Evolutionary conservation across 2,888 invertebrate species (phyloP).

Genomic region (Diadegma fenestrale): DNA sequence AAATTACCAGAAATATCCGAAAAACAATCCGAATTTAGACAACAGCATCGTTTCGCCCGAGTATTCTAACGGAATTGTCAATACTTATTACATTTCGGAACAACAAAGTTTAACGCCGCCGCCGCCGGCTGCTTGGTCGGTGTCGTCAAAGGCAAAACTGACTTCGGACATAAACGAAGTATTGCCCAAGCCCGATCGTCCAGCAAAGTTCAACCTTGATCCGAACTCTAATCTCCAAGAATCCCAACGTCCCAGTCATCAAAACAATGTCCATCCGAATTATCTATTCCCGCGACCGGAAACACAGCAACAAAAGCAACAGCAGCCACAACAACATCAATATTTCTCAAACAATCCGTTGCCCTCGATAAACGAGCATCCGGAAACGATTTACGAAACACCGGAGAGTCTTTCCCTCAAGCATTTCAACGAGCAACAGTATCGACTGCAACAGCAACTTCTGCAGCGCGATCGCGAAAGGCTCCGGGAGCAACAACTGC

Average conservation of each 20-base stretch:
- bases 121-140: conserved; percentile 72
- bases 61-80: conserved; percentile 63
- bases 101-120: conserved; percentile 74
- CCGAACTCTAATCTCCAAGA: conserved; percentile 5
- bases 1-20: conserved; percentile 30
- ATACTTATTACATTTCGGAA: conserved; percentile 78
- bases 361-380: conserved; percentile 72
- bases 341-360: conserved; percentile 57
- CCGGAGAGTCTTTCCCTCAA: conserved; percentile 82
- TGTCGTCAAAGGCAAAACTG: conserved; percentile 69
- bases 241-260: conserved; percentile 53
- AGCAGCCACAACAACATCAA: conserved; percentile 57
- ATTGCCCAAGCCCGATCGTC: conserved; percentile 78
- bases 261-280: conserved; percentile 73
- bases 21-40: conserved; percentile 46
- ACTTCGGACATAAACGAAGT: conserved; percentile 81
- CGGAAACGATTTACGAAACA: conserved; percentile 79
- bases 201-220: conserved; percentile 78
- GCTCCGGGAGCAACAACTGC: conserved; percentile 79
- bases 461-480: conserved; percentile 81
- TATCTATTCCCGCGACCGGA: conserved; percentile 76
- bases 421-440: conserved; percentile 83
- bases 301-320: conserved; percentile 17
- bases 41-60: conserved; percentile 45
- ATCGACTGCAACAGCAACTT: conserved; percentile 80